A percentile compares a stretch with the other conserved stretches of the same genome.
These are phyloP conservation scores for Centropus unirufus DNA, from an alignment of 2,113 vertebrate species.

Conservation along the genomic window DNA sequence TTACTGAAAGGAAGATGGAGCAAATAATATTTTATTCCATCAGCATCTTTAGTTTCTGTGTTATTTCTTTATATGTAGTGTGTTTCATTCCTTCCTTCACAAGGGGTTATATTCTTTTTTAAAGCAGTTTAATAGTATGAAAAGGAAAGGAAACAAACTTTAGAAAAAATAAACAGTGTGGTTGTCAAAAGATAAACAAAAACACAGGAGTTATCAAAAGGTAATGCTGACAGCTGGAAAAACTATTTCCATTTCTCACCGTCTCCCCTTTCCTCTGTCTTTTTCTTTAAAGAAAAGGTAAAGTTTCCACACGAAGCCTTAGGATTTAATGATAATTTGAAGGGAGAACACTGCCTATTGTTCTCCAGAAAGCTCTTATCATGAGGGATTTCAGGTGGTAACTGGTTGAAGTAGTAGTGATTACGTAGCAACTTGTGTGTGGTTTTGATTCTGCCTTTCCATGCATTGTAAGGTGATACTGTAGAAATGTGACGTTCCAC, in stretches of 20 bases:
- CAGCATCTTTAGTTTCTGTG: background rate
- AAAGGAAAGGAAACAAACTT: background rate
- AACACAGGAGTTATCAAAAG: background rate
- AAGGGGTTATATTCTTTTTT: background rate
- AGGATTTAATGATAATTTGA: background rate
- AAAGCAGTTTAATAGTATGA: background rate
- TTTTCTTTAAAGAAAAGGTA: background rate
- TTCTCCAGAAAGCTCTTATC: background rate
- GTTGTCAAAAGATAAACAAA: background rate
- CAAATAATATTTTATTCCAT: background rate
- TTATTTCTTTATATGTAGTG: background rate
- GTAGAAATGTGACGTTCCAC: background rate
- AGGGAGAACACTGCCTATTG: background rate
- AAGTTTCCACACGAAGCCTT: background rate
- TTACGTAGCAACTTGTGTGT: background rate
- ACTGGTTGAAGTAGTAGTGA: background rate
- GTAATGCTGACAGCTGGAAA: background rate
- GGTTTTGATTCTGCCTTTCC: background rate
- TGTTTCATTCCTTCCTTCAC: background rate
- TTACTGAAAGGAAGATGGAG: background rate
- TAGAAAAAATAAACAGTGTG: background rate
- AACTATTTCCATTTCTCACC: background rate
- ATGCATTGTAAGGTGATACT: accelerated
- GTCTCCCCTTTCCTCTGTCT: background rate
- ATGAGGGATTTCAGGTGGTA: background rate